Conservation (phyloP, 1,140 invertebrate genomes). For the Monomorium pharaonis region DNA sequence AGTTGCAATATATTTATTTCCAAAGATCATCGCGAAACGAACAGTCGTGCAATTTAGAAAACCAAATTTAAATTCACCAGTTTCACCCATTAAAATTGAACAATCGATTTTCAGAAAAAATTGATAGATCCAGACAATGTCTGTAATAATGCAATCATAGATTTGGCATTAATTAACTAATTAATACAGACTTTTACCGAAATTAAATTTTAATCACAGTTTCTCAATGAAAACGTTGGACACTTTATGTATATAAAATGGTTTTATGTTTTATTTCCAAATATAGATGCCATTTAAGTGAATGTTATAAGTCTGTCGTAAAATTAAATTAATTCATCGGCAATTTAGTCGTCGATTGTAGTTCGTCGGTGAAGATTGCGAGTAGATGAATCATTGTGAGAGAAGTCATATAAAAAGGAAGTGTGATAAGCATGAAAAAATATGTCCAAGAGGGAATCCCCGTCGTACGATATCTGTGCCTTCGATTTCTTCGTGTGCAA, state of each 20-base stretch:
- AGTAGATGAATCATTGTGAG: not conserved
- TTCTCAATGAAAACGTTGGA: not conserved
- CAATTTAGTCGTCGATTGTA: not conserved
- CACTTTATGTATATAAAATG: not conserved
- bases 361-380: not conserved
- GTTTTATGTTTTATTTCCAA: not conserved
- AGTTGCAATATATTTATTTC: not conserved
- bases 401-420: not conserved
- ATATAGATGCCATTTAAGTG: not conserved
- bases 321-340: not conserved
- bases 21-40: not conserved
- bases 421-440: not conserved
- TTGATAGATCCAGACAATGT: too few species aligned
- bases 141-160: not conserved
- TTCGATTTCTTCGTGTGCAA: not conserved
- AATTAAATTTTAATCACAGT: not conserved
- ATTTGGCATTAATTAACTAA: not conserved
- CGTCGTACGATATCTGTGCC: not conserved
- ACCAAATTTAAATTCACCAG: too few species aligned
- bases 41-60: not conserved
- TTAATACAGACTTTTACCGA: not conserved
- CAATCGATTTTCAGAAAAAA: too few species aligned
- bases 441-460: not conserved
- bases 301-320: not conserved
- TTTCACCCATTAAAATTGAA: too few species aligned